A percentile compares a stretch with the other conserved stretches of the same genome.
These are phyloP conservation scores for Nephrocerus scutellatus DNA, from an alignment of 2,888 invertebrate genomes.

Conservation along the genomic window DNA sequence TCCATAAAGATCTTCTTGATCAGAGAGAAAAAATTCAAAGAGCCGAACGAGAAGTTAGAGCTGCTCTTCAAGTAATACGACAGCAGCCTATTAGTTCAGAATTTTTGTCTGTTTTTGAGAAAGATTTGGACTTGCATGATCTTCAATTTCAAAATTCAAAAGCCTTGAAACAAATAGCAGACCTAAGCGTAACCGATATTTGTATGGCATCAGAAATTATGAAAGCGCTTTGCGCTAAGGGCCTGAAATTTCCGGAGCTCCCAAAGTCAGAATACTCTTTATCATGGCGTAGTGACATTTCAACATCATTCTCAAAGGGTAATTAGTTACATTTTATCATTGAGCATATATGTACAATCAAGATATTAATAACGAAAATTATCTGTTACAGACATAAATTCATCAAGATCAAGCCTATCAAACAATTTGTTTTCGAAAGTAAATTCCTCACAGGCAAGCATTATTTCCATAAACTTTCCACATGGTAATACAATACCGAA, in stretches of 20 bases:
- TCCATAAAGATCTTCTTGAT: constrained; percentile 42
- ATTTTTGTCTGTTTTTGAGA: constrained; percentile 33
- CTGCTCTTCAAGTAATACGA: constrained; percentile 32
- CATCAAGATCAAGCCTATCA: constrained; percentile 12
- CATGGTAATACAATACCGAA: no score
- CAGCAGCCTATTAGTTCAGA: constrained; percentile 34
- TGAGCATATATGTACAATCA: no score
- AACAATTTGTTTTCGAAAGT: constrained; percentile 9
- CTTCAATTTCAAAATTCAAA: constrained; percentile 54
- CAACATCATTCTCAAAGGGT: constrained; percentile 31
- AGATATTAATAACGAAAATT: background rate
- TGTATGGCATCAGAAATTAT: constrained; percentile 37
- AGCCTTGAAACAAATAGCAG: constrained; percentile 52
- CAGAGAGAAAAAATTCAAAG: constrained; percentile 42
- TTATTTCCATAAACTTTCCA: no score
- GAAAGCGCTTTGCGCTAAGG: constrained; percentile 36
- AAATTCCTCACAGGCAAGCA: no score
- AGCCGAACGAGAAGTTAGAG: constrained; percentile 42
- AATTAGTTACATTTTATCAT: constrained; percentile 3
- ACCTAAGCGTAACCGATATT: constrained; percentile 45
- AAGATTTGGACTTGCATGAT: constrained; percentile 53
- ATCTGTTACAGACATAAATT: constrained; percentile 10
- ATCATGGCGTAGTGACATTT: constrained; percentile 34
- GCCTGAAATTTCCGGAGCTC: constrained; percentile 40
- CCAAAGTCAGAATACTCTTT: constrained; percentile 31